Evolutionary conservation across 2,113 vertebrate species (phyloP), one percentile per base, ranked within the genome.

Genomic region (Stictonetta naevosa): DNA sequence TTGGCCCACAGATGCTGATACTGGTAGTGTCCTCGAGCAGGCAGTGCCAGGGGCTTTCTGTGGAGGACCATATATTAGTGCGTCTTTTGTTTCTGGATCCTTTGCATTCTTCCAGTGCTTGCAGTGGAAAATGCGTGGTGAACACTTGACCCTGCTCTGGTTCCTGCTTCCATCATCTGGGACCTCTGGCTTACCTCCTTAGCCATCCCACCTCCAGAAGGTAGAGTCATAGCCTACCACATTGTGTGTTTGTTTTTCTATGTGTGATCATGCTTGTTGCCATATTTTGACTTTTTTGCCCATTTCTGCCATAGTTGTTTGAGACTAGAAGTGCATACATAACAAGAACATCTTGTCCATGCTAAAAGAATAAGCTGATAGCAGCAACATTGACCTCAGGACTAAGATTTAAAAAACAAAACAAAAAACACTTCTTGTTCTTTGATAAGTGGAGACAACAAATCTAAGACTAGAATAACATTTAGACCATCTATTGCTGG

Each of bases 41-140:
- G 60, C 26, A 59, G 6, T 48, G n/a, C 33, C 1, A 0, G 42
- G 23, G 29, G 22, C 7, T 3, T 76, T 21, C 75, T 56, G 80
- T 1, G 1, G 55, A 59, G 36, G 52, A 12, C 6, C 13, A 6
- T 1, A 5, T 1, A 5, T 40, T 33, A 29, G 0, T 17, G 7
- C 5, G 26, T 55, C 60, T 53, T 74, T 34, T 6, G 36, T n/a
- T 38, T 75, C 68, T 46, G 48, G 12, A 18, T 66, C 62, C 26
- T 42, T 26, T 68, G n/a, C 22, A 21, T 23, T 71, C 29, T 87
- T 33, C 34, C 23, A 20, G 13, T 15, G 62, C 34, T 56, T 18
- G 20, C 23, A 63, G 23, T 9, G 7, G 23, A 34, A 69, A 25
- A 33, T 4, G 8, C 1, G 18, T 34, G 44, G 20, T 1, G 2